A percentile compares a stretch with the other conserved stretches of the same genome.
Evolutionary conservation across 1,140 invertebrate genomes (phyloP).

Genomic region (Drosophila ambigua): DNA sequence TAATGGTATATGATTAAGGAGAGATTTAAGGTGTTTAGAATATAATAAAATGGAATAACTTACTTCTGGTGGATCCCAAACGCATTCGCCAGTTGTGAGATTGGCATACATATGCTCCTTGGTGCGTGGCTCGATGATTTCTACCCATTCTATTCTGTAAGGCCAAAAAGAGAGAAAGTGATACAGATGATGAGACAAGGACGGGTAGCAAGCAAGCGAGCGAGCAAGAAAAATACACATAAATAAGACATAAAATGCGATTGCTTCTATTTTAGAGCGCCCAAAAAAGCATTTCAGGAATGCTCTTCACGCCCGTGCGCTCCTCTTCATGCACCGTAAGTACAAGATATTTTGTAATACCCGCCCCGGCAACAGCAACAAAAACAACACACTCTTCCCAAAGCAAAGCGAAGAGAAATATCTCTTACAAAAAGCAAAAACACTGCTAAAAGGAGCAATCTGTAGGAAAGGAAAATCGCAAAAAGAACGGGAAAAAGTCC

Average conservation of each 20-base stretch:
- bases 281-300: conserved; percentile 63
- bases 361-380: conserved; percentile 18
- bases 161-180: conserved; percentile 15
- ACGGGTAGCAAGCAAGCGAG: conserved; percentile 8
- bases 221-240: conserved; percentile 61
- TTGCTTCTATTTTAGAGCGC: conserved; percentile 74
- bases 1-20: background rate
- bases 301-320: conserved; percentile 34
- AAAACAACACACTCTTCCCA: conserved; percentile 23
- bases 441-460: conserved; percentile 1
- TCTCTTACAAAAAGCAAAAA: conserved; percentile 11
- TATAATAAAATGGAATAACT: conserved; percentile 45
- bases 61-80: conserved; percentile 96
- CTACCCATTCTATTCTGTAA: conserved; percentile 93
- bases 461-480: too few relatives aligned
- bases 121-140: conserved; percentile 98
- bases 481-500: conserved; percentile 25
- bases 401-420: background rate
- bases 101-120: conserved; percentile 99
- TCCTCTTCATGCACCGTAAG: conserved; percentile 14
- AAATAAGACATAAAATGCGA: conserved; percentile 74
- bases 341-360: conserved; percentile 29
- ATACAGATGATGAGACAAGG: conserved; percentile 21
- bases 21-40: background rate
- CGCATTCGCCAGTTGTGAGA: conserved; percentile 98